Evolutionary conservation across 2,888 invertebrate species (phyloP), one percentile per base, ranked within the genome.

Genomic region (Cheiracanthium punctorium): DNA sequence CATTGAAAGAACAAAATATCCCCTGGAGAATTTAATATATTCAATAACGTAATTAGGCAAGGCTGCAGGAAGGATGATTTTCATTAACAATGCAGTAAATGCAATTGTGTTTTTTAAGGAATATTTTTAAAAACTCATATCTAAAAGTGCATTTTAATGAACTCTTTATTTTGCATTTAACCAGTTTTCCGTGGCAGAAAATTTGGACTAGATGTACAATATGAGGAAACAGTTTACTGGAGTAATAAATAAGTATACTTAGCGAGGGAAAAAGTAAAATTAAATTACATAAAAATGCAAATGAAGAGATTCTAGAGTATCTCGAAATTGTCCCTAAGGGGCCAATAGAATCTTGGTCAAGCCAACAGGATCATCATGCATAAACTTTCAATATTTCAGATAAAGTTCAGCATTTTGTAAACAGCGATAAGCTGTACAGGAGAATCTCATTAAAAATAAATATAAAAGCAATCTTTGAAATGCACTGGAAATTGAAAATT

Each of bases 201-300:
- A 58, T 58, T 58, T 24, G 7, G 24, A 58, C 5, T 48, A 48
- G 14, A 5, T 24, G 1, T 24, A 37, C 37, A 37, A 37, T 7
- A 37, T 4, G 4, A 58, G 58, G 4, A 58, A 20, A 48, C 10
- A 14, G 48, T 48, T 48, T 48, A 48, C 48, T 48, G 10, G 17
- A 24, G 24, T 58, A 58, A 58, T 58, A 58, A 58, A 58, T 58
- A 58, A 58, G 58, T 20, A 24, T 24, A 12, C 58, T 58, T 24
- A 24, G 58, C 8, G 7, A 58, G 24, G 24, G 17, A 24, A 24
- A 17, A 17, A 58, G 24, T 24, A 24, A 58, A 58, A 58, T 24
- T 24, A 58, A 58, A 58, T 58, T 58, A 58, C 58, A 58, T 24
- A 58, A 58, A 58, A 58, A 58, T 58, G 58, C 24, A 58, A 58